phyloP scores from a whole-genome alignment of 2,113 vertebrate genomes.

The Gymnogyps californianus region DNA sequence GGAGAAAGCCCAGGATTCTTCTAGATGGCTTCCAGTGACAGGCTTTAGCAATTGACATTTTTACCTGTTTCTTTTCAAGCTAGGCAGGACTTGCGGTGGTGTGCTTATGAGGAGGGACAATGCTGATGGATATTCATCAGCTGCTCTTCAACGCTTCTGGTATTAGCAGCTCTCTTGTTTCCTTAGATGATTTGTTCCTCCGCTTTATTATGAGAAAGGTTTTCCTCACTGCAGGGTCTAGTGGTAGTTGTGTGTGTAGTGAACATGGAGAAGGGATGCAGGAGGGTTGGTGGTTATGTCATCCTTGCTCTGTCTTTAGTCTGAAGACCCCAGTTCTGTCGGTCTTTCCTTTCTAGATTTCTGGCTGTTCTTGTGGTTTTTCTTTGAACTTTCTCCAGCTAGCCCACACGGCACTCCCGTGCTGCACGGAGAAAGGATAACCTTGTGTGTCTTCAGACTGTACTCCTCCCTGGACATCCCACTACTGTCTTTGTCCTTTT shows the following conservation, averaged over 20 bases:
- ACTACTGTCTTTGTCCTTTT: fast-evolving
- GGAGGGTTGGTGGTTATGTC: fast-evolving
- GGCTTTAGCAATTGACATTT: neutral
- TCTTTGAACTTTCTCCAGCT: neutral
- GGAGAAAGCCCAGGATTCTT: neutral
- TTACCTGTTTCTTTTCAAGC: neutral
- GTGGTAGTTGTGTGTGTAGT: neutral
- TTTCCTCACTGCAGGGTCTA: neutral
- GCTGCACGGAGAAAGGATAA: neutral
- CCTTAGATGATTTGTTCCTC: neutral
- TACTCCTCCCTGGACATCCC: neutral
- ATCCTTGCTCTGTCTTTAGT: neutral
- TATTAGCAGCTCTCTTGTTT: neutral
- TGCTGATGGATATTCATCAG: neutral
- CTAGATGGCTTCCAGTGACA: neutral
- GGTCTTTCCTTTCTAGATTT: neutral
- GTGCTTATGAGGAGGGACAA: neutral
- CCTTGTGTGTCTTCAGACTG: neutral
- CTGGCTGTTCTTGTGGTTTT: neutral
- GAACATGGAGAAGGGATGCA: neutral
- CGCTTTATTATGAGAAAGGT: neutral
- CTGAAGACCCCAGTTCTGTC: neutral
- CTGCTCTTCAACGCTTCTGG: neutral
- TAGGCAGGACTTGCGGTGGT: neutral
- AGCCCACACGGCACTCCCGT: too few species aligned